phyloP scores from a whole-genome alignment of 2,113 vertebrate genomes.

The Phyllopteryx taeniolatus region DNA sequence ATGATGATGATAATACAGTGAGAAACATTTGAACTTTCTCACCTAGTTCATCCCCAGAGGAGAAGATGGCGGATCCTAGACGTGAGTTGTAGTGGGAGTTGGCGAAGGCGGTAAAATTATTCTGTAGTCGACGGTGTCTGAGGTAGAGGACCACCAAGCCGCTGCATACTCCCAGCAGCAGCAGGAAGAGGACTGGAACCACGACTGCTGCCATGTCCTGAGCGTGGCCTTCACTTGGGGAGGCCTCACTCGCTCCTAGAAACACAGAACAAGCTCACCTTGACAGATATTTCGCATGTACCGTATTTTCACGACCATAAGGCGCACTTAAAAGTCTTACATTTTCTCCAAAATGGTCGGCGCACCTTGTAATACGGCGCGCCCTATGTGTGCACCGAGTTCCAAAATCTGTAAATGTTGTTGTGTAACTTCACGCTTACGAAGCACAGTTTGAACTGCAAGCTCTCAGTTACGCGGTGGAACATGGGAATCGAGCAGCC shows the following conservation, averaged over 20 bases:
- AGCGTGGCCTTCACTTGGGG: slow-evolving; percentile 39
- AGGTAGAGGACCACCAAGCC: slow-evolving; percentile 84
- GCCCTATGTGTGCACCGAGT: no score
- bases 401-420: no score
- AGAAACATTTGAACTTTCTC: slow-evolving; percentile 9
- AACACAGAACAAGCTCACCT: no score
- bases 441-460: no score
- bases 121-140: slow-evolving; percentile 88
- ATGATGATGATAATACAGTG: neutral
- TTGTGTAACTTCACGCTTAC: no score
- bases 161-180: slow-evolving; percentile 81
- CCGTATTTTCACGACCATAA: no score
- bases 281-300: neutral
- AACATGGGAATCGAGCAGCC: no score
- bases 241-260: slow-evolving; percentile 56
- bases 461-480: no score
- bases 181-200: slow-evolving; percentile 89
- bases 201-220: slow-evolving; percentile 86
- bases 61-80: slow-evolving; percentile 94
- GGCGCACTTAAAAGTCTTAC: no score
- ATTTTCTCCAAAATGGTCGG: no score
- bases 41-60: slow-evolving; percentile 94
- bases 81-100: slow-evolving; percentile 98
- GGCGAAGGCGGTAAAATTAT: slow-evolving; percentile 91
- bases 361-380: no score